Conservation (phyloP, 2,113 vertebrate genomes). For the Erythrolamprus reginae region DNA sequence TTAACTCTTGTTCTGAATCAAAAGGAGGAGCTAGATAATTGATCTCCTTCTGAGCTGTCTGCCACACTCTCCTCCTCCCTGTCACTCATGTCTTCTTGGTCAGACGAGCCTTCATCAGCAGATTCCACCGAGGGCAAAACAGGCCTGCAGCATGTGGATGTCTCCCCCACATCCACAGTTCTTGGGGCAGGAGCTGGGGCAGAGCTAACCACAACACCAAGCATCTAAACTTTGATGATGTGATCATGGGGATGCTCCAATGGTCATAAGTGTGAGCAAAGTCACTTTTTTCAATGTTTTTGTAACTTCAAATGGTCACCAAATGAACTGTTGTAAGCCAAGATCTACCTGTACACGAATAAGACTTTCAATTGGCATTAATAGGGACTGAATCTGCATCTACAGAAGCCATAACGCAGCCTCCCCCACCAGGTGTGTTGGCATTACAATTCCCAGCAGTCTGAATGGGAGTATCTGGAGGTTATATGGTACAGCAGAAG, state of each 20-base stretch:
- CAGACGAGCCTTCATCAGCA: too few species aligned
- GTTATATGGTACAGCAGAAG: neutral
- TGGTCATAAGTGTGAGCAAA: neutral
- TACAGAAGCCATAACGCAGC: neutral
- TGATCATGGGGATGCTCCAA: neutral
- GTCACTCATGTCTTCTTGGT: too few species aligned
- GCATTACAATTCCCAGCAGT: neutral
- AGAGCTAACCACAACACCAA: too few species aligned
- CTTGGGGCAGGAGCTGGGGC: too few species aligned
- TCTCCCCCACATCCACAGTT: too few species aligned
- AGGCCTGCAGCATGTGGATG: too few species aligned
- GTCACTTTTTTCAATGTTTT: neutral
- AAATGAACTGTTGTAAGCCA: neutral
- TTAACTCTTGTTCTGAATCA: too few species aligned
- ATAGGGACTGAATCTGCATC: neutral
- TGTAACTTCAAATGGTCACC: neutral
- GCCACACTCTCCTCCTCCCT: too few species aligned
- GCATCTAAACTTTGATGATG: neutral
- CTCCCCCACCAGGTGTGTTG: neutral
- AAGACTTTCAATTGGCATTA: neutral
- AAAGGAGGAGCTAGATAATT: too few species aligned
- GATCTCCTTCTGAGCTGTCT: too few species aligned
- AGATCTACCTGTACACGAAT: neutral
- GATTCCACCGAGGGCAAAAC: too few species aligned
- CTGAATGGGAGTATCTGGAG: neutral